Percentiles rank a stretch among this genome's conserved stretches.
Conservation (phyloP, 2,797 vertebrate genomes). For the Pogoniulus pusillus region DNA sequence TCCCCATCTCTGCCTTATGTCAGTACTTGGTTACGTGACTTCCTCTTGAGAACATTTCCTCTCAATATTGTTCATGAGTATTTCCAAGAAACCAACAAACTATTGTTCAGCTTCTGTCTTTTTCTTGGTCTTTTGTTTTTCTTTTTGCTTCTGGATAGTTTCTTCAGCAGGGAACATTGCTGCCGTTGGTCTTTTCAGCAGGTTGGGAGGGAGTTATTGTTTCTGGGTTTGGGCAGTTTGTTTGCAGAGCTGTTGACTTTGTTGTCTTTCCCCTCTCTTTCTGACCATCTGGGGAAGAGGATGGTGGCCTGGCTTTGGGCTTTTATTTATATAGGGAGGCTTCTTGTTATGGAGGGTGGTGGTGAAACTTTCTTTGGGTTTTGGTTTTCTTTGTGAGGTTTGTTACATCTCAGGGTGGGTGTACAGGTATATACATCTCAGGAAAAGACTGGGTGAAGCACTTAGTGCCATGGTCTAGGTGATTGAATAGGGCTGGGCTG, state of each 20-base stretch:
- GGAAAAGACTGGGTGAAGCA: no score
- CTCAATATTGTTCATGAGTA: background rate
- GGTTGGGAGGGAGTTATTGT: background rate
- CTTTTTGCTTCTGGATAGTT: background rate
- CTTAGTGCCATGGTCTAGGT: no score
- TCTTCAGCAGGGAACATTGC: background rate
- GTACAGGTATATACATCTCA: no score
- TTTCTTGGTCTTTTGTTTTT: background rate
- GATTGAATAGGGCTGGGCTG: no score
- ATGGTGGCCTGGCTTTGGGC: background rate
- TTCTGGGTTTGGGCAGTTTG: background rate
- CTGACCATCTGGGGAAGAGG: background rate
- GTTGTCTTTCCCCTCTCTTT: background rate
- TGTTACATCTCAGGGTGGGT: background rate
- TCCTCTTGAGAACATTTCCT: conserved; percentile 10
- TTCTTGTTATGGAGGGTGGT: background rate
- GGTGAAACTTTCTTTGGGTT: background rate
- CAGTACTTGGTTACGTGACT: background rate
- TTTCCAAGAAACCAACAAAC: conserved; percentile 48
- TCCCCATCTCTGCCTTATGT: background rate
- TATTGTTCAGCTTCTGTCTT: conserved; percentile 10
- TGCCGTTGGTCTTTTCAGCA: background rate
- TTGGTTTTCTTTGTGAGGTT: background rate
- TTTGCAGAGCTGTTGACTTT: background rate
- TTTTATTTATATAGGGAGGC: background rate